Percentiles rank a stretch among this genome's conserved stretches.
Conservation (phyloP, 2,113 vertebrate genomes). For the Accipiter virgatus region DNA sequence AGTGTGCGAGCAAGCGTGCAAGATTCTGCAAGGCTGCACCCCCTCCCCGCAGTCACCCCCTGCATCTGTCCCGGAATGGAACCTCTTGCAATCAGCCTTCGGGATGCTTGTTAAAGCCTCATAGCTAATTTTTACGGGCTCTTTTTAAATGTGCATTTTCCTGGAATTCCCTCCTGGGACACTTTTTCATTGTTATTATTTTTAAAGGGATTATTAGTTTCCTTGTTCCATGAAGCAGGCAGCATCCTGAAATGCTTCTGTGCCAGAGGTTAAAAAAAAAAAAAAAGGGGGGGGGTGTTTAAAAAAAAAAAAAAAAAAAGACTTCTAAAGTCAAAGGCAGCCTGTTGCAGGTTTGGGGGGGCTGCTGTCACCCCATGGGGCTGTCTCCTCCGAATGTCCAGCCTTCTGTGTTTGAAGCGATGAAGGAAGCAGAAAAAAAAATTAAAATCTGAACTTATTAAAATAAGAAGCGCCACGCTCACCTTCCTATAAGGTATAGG, state of each 20-base stretch:
- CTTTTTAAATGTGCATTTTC: neutral
- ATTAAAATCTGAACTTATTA: neutral
- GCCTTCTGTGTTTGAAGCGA: neutral
- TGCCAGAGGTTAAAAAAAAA: neutral
- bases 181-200: neutral
- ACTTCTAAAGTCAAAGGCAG: neutral
- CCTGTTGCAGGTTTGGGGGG: rapidly evolving
- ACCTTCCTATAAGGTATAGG: neutral
- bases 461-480: rapidly evolving
- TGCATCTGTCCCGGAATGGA: rapidly evolving
- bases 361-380: neutral
- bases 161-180: neutral
- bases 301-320: neutral
- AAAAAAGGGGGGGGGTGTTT: neutral
- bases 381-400: rapidly evolving
- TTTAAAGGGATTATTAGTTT: neutral
- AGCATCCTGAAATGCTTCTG: neutral
- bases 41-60: rapidly evolving
- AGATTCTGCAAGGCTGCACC: neutral
- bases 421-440: neutral
- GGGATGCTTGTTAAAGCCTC: neutral
- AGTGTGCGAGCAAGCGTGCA: neutral
- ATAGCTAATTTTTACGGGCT: rapidly evolving
- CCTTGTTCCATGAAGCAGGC: neutral
- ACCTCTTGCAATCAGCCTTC: rapidly evolving